Base-by-base conservation (phyloP, 1,140 invertebrate species). In the Diachasma alloeum region DNA sequence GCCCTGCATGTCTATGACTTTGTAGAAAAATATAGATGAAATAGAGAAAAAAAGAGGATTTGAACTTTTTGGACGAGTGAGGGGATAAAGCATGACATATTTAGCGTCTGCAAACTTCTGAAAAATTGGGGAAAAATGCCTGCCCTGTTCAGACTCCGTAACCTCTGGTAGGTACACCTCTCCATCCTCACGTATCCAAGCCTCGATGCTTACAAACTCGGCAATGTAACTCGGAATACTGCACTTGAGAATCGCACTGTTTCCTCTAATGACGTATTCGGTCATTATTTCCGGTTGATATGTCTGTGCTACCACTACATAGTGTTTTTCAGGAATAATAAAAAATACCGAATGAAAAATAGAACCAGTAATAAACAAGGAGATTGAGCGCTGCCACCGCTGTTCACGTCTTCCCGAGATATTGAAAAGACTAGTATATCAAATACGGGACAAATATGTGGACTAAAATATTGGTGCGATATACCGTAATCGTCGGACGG, bases 201-300 rank as follows among this genome's bases (percentile, higher is more conserved):
- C 93, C 82, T 95, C 94, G 36, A 97, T 95, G 73, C 88, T 91
- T 72, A 97, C 95, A 86, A 96, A 97, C 87, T 97, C 95, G 10
- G 94, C 94, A 72, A 97, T 95, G 89, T 96, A 97, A 85, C 93
- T 94, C 19, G 96, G 96, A 73, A 97, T 94, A 89, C 94, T 94
- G 89, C 96, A 97, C 88, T 95, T 96, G 90, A 97, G 93, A 73
- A 97, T 93, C 66, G 95, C 96, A 77, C 95, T 93, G 89, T 96
- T 96, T 53, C 95, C 95, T 76, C 94, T 90, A 84, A 96, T 96
- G 46, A 96, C 95, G 89, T 96, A 96, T 82, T 96, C 95, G 82
- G 96, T 95, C 87, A 95, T 93, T 56, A 95, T 94, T 86, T 96
- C 94, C 17, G 95, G 93, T 88, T 95, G 93, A 88, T 96, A 97